phyloP scores from a whole-genome alignment of 2,888 invertebrate genomes.

The Patella caerulea region DNA sequence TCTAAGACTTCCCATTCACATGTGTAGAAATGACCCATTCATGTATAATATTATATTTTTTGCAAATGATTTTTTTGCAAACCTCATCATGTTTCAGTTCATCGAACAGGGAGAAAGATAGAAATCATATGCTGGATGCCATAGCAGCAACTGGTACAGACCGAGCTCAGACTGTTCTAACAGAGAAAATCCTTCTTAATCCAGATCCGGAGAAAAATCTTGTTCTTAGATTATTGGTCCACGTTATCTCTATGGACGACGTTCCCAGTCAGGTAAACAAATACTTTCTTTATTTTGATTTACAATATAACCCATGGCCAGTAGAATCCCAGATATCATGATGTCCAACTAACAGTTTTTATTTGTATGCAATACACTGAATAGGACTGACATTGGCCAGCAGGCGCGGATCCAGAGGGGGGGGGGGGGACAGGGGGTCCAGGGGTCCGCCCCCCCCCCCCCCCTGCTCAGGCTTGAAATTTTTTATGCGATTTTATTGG shows the following conservation, averaged over 20 bases:
- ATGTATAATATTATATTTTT: too few relatives aligned
- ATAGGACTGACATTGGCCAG: too few relatives aligned
- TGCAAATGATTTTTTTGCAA: too few relatives aligned
- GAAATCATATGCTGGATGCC: conserved; percentile 46
- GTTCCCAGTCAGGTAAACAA: conserved; percentile 40
- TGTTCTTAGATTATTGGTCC: conserved; percentile 41
- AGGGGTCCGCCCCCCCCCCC: too few relatives aligned
- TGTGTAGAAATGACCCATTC: too few relatives aligned
- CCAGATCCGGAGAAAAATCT: conserved; percentile 30
- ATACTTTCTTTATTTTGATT: neutral
- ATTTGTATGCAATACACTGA: too few relatives aligned
- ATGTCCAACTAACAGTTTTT: too few relatives aligned
- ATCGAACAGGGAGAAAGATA: conserved; percentile 25
- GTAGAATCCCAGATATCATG: neutral
- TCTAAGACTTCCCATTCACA: neutral
- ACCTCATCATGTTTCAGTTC: conserved; percentile 21
- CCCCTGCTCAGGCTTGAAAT: too few relatives aligned
- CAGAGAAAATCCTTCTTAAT: conserved; percentile 36
- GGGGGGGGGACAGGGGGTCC: too few relatives aligned
- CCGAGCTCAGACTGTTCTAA: conserved; percentile 37
- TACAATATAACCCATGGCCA: neutral
- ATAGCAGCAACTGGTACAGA: conserved; percentile 38
- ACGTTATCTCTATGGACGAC: conserved; percentile 41
- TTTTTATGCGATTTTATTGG: too few relatives aligned
- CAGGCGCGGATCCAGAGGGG: too few relatives aligned